Percentiles rank a stretch among this genome's conserved stretches.
phyloP scores from a whole-genome alignment of 2,888 invertebrate genomes.

The Coenonympha arcania region DNA sequence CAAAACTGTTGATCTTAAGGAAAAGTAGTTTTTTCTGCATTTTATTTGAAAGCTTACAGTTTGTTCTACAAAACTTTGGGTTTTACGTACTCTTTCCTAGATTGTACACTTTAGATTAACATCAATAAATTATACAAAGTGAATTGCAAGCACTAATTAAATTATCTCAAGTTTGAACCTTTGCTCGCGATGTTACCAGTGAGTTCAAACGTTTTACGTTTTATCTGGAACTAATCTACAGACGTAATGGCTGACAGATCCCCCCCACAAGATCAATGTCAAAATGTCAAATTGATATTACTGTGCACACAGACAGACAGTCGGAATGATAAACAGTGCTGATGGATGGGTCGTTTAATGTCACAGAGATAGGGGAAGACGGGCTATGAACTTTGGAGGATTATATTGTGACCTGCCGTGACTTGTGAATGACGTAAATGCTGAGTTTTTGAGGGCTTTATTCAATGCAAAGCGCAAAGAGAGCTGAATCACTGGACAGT shows the following conservation, averaged over 20 bases:
- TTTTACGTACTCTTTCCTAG: too few relatives aligned
- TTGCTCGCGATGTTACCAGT: not conserved
- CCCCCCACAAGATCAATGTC: slow-evolving; percentile 19
- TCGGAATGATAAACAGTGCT: not conserved
- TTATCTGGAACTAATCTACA: slow-evolving; percentile 11
- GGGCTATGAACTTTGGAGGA: not conserved
- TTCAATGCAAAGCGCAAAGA: too few relatives aligned
- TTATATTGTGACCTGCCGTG: not conserved
- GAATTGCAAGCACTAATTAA: too few relatives aligned
- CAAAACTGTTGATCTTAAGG: too few relatives aligned
- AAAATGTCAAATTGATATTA: slow-evolving; percentile 16
- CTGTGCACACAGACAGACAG: not conserved
- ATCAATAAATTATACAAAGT: too few relatives aligned
- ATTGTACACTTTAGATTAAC: too few relatives aligned
- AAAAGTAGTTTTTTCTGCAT: too few relatives aligned
- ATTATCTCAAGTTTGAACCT: too few relatives aligned
- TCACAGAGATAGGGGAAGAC: not conserved
- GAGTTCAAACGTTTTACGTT: slow-evolving; percentile 3
- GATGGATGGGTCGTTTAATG: slow-evolving; percentile 4
- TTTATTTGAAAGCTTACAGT: too few relatives aligned
- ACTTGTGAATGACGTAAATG: too few relatives aligned
- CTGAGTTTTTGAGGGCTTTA: too few relatives aligned
- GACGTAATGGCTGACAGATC: slow-evolving; percentile 10
- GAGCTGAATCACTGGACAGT: not conserved
- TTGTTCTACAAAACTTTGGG: too few relatives aligned